Evolutionary conservation across 2,888 invertebrate species (phyloP).

Genomic region (Omphaloscelis lunosa): DNA sequence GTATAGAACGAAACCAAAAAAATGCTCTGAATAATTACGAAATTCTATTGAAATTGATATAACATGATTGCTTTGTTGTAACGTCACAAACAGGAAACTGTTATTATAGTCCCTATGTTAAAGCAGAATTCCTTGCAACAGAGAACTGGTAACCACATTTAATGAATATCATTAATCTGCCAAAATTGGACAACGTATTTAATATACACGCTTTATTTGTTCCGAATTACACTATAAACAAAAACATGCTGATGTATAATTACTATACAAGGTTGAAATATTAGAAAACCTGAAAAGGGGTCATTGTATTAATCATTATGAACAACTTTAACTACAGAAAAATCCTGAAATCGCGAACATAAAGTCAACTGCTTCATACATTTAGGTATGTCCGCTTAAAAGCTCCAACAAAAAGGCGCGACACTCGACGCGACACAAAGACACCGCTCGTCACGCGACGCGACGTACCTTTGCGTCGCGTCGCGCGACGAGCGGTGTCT

Average conservation of each 20-base stretch:
- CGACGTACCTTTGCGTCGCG: no score
- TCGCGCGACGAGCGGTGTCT: no score
- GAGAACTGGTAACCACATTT: not conserved
- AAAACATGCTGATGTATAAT: not conserved
- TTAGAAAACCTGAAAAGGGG: not conserved
- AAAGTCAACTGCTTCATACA: not conserved
- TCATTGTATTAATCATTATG: no score
- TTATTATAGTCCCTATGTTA: not conserved
- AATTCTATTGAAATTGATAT: not conserved
- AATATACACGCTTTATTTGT: not conserved
- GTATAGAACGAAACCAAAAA: not conserved
- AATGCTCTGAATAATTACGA: not conserved
- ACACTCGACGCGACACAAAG: no score
- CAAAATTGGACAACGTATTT: conserved; percentile 5
- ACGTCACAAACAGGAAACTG: not conserved
- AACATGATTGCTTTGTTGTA: not conserved
- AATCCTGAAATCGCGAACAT: not conserved
- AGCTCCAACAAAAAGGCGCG: no score
- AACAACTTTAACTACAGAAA: no score
- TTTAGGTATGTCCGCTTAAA: not conserved
- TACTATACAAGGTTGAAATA: not conserved
- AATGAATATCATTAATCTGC: conserved; percentile 4
- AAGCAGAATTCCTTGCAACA: not conserved
- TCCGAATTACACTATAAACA: no score
- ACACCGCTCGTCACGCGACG: no score